Percentiles rank a stretch among this genome's conserved stretches.
phyloP scores from a whole-genome alignment of 92 coral and sea anemone genomes.

The Porites cylindrica region DNA sequence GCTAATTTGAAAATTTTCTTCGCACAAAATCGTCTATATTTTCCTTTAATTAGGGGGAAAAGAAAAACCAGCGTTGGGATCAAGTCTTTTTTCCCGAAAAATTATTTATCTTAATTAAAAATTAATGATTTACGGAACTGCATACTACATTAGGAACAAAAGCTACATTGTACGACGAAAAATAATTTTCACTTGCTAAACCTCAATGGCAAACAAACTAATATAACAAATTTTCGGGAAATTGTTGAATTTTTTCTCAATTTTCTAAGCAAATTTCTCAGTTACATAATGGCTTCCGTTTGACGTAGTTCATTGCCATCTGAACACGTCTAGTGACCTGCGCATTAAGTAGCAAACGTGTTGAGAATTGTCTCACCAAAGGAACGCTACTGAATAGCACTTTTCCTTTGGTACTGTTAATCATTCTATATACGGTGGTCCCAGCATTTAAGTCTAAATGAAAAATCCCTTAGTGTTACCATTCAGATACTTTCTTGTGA shows the following conservation, averaged over 20 bases:
- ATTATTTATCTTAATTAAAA: constrained; percentile 45
- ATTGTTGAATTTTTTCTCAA: not conserved
- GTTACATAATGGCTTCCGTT: too few relatives aligned
- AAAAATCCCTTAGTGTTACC: too few relatives aligned
- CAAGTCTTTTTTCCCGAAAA: not conserved
- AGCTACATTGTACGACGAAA: not conserved
- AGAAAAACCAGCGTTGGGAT: constrained; percentile 17
- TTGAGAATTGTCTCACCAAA: too few relatives aligned
- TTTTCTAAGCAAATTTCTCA: not conserved
- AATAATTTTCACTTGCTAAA: not conserved
- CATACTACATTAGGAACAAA: constrained; percentile 21
- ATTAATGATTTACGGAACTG: constrained; percentile 61
- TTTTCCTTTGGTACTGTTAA: too few relatives aligned
- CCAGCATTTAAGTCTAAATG: too few relatives aligned
- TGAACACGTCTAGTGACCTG: too few relatives aligned
- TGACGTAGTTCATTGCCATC: not conserved
- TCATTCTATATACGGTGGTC: too few relatives aligned
- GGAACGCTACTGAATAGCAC: too few relatives aligned
- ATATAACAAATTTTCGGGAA: not conserved
- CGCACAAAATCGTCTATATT: not conserved
- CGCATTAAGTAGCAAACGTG: too few relatives aligned
- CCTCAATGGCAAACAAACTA: constrained; percentile 14
- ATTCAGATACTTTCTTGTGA: too few relatives aligned
- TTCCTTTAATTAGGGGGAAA: not conserved
- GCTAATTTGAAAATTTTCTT: too few relatives aligned